phyloP scores from a whole-genome alignment of 1,140 invertebrate species.

The Berghia stephanieae region DNA sequence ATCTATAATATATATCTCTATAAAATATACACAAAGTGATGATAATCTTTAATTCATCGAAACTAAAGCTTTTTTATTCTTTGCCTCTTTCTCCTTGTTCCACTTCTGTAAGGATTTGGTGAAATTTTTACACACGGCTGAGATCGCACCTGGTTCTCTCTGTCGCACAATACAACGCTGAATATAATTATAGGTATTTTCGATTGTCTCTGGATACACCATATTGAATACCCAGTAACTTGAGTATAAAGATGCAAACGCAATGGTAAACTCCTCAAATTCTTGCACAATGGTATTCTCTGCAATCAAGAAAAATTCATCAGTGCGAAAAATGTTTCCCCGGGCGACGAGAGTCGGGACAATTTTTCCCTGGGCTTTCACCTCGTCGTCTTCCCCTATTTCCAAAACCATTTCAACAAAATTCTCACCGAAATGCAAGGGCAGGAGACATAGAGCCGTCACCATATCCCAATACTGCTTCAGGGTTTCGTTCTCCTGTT shows the following conservation, averaged over 20 bases:
- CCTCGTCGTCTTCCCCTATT: slow-evolving; percentile 56
- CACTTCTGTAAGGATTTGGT: slow-evolving; percentile 27
- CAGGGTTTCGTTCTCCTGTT: slow-evolving; percentile 55
- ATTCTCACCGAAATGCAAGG: slow-evolving; percentile 56
- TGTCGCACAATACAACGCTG: slow-evolving; percentile 43
- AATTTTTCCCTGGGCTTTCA: slow-evolving; percentile 58
- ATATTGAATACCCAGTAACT: slow-evolving; percentile 64
- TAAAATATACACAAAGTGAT: too few species aligned
- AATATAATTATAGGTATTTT: slow-evolving; percentile 61
- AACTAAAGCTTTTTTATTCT: too few species aligned
- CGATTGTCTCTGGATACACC: slow-evolving; percentile 58
- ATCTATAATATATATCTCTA: too few species aligned
- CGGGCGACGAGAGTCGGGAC: slow-evolving; percentile 59
- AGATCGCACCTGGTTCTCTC: slow-evolving; percentile 22
- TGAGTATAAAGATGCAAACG: slow-evolving; percentile 58
- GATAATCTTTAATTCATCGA: too few species aligned
- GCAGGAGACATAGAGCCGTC: slow-evolving; percentile 57
- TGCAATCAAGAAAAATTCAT: slow-evolving; percentile 61
- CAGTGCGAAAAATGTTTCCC: slow-evolving; percentile 57
- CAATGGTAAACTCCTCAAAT: slow-evolving; percentile 63
- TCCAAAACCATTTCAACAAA: slow-evolving; percentile 60
- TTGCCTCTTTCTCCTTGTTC: slow-evolving; percentile 29
- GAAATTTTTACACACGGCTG: slow-evolving; percentile 26
- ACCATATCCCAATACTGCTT: slow-evolving; percentile 64
- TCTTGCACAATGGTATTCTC: slow-evolving; percentile 62